Evolutionary conservation across 2,888 invertebrate genomes (phyloP).

Genomic region (Agapetus fuscipes): DNA sequence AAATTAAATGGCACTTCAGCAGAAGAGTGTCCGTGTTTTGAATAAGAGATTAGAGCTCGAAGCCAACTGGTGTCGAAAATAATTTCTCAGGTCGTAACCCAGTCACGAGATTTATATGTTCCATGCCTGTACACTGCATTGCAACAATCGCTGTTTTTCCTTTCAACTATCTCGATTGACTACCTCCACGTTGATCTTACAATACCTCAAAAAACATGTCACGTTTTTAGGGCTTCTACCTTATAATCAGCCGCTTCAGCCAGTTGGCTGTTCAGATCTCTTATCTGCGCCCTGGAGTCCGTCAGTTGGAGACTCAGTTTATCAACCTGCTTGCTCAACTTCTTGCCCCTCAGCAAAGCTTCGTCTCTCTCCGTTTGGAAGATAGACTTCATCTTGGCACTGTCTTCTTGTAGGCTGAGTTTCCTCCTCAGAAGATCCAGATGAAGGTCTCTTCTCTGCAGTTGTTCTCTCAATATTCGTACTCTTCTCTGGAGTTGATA

Average conservation of each 20-base stretch:
- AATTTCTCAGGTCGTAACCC: too few relatives aligned
- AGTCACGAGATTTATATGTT: too few relatives aligned
- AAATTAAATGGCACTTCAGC: too few relatives aligned
- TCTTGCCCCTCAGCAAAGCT: constrained; percentile 60
- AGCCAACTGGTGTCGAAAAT: too few relatives aligned
- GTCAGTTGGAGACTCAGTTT: constrained; percentile 68
- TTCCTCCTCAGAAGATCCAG: constrained; percentile 82
- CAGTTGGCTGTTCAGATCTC: constrained; percentile 77
- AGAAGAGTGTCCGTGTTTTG: too few relatives aligned
- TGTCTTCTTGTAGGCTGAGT: constrained; percentile 73
- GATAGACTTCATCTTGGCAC: constrained; percentile 33
- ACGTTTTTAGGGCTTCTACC: too few relatives aligned
- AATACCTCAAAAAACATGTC: too few relatives aligned
- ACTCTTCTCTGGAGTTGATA: constrained; percentile 84
- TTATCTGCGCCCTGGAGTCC: constrained; percentile 71
- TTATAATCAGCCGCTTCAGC: constrained; percentile 82
- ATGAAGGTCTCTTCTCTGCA: constrained; percentile 86
- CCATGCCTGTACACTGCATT: too few relatives aligned
- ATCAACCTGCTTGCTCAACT: constrained; percentile 75
- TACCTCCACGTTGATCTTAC: too few relatives aligned
- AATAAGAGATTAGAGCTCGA: too few relatives aligned
- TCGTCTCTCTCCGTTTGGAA: constrained; percentile 60
- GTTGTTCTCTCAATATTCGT: constrained; percentile 76
- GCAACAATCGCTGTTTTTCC: too few relatives aligned
- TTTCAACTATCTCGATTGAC: too few relatives aligned